A percentile compares a stretch with the other conserved stretches of the same genome.
Evolutionary conservation across 2,888 invertebrate species (phyloP).

Genomic region (Temnothorax ravouxi): DNA sequence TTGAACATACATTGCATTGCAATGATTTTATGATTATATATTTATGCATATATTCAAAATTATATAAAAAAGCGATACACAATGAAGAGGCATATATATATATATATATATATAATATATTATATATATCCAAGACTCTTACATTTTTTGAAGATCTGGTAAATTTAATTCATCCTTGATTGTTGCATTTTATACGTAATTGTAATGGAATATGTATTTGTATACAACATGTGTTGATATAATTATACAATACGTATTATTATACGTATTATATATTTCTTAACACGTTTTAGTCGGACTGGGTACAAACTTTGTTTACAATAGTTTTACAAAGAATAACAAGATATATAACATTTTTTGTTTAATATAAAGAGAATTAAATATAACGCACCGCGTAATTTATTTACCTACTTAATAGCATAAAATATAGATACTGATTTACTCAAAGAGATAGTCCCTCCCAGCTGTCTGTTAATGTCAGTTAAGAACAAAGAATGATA

Average conservation of each 20-base stretch:
- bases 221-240: slow-evolving; percentile 2
- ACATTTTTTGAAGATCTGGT: slow-evolving; percentile 1
- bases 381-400: slow-evolving; percentile 35
- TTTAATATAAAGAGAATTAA: slow-evolving; percentile 48
- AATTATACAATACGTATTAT: slow-evolving; percentile 40
- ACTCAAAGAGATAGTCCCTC: slow-evolving; percentile 1
- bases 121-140: not conserved
- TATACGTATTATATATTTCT: slow-evolving; percentile 47
- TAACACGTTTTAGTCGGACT: slow-evolving; percentile 48
- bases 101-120: too few relatives aligned
- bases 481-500: slow-evolving; percentile 33
- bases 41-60: slow-evolving; percentile 19
- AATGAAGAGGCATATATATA: not conserved
- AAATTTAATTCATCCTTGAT: slow-evolving; percentile 32
- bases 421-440: slow-evolving; percentile 27
- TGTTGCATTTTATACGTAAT: slow-evolving; percentile 58
- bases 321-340: slow-evolving; percentile 35
- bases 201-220: slow-evolving; percentile 37
- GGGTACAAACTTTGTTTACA: slow-evolving; percentile 59
- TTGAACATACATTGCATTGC: slow-evolving; percentile 18
- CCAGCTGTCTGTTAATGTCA: slow-evolving; percentile 46
- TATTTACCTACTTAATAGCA: slow-evolving; percentile 41
- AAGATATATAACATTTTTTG: slow-evolving; percentile 8
- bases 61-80: not conserved
- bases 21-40: slow-evolving; percentile 14